These are phyloP conservation scores for Lordiphosa mommai DNA, from an alignment of 1,140 invertebrate species.

Conservation along the genomic window DNA sequence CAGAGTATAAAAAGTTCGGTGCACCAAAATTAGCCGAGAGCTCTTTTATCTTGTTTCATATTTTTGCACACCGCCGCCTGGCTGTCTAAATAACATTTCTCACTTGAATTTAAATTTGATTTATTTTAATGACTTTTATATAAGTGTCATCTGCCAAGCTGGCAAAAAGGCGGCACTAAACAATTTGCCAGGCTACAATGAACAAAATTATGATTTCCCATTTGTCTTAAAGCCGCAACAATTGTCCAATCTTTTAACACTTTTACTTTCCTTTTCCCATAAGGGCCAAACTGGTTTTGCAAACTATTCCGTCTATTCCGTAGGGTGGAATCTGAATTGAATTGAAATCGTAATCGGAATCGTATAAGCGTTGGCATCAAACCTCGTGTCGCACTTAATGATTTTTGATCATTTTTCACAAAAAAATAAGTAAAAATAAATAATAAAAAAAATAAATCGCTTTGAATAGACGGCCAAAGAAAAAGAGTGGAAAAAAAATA, in stretches of 20 bases:
- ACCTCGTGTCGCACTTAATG: conserved; percentile 54
- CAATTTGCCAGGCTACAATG: conserved; percentile 49
- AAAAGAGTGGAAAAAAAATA: conserved; percentile 13
- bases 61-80: conserved; percentile 40
- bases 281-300: conserved; percentile 61
- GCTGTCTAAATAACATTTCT: conserved; percentile 38
- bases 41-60: neutral
- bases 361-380: conserved; percentile 22
- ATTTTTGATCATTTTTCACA: conserved; percentile 43
- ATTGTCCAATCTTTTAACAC: conserved; percentile 58
- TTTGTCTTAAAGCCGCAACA: conserved; percentile 44
- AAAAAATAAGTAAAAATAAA: conserved; percentile 13
- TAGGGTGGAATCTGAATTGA: conserved; percentile 9
- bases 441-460: conserved; percentile 36
- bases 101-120: conserved; percentile 51
- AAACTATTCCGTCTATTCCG: conserved; percentile 1
- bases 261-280: conserved; percentile 52
- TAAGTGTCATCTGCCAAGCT: conserved; percentile 53
- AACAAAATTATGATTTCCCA: conserved; percentile 51
- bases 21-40: too few relatives aligned
- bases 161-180: conserved; percentile 32
- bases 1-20: too few relatives aligned
- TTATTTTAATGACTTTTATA: conserved; percentile 66
- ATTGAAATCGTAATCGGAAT: conserved; percentile 23
- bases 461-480: conserved; percentile 39